A percentile compares a stretch with the other conserved stretches of the same genome.
Evolutionary conservation across 2,797 vertebrate genomes (phyloP).

Genomic region (Enteromius viviparus): DNA sequence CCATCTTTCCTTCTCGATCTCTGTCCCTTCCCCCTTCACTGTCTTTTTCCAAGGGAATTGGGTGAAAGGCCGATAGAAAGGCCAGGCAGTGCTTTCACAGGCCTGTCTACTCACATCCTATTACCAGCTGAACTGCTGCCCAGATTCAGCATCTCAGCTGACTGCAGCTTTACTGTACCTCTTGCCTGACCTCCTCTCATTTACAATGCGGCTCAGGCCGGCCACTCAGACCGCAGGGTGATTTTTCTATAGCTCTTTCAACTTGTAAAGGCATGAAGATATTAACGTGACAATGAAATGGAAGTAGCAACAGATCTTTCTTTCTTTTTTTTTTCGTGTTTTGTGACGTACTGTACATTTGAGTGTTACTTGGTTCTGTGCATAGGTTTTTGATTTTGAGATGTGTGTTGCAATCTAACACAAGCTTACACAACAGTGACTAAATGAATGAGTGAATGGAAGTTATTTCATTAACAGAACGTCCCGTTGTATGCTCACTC

Average conservation of each 20-base stretch:
- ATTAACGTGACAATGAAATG: neutral
- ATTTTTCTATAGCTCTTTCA: neutral
- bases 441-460: neutral
- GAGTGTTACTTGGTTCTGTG: neutral
- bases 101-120: slow-evolving; percentile 51
- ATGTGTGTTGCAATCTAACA: neutral
- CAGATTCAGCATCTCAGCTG: slow-evolving; percentile 43
- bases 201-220: slow-evolving; percentile 3
- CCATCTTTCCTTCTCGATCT: slow-evolving; percentile 2
- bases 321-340: neutral
- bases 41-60: slow-evolving; percentile 42
- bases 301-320: neutral
- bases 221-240: neutral
- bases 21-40: slow-evolving; percentile 49
- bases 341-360: neutral
- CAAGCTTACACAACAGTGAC: neutral
- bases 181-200: slow-evolving; percentile 33
- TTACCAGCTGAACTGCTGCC: slow-evolving; percentile 46
- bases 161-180: slow-evolving; percentile 34
- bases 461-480: neutral
- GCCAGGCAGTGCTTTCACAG: slow-evolving; percentile 19
- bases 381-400: neutral
- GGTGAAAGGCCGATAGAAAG: slow-evolving; percentile 40
- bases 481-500: neutral
- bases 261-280: neutral